Conservation (phyloP, 2,797 vertebrate species). For the Ctenochaetus hawaiiensis region DNA sequence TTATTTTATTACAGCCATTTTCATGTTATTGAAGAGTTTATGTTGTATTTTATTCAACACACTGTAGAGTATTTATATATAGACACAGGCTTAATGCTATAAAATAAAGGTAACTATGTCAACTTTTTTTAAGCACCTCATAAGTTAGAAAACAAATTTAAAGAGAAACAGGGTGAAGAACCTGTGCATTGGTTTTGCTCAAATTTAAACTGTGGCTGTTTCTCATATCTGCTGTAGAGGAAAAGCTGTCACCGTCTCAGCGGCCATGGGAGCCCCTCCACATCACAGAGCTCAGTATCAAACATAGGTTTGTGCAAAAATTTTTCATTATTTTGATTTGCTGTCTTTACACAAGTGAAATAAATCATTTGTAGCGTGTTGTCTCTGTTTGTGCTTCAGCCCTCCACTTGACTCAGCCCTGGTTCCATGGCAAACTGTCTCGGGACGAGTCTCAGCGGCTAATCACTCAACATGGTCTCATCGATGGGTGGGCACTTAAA, state of each 20-base stretch:
- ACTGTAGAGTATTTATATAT: neutral
- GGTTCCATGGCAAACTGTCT: constrained; percentile 97
- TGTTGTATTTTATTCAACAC: neutral
- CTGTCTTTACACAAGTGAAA: neutral
- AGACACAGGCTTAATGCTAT: neutral
- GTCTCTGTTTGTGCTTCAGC: constrained; percentile 77
- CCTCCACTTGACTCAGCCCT: constrained; percentile 93
- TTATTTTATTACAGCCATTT: neutral
- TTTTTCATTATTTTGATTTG: constrained; percentile 2
- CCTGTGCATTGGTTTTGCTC: constrained; percentile 5
- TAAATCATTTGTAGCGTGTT: neutral
- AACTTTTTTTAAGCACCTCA: neutral
- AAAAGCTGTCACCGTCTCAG: constrained; percentile 94
- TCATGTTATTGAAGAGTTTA: neutral
- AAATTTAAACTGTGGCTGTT: constrained; percentile 6
- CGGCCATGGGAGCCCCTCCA: constrained; percentile 89
- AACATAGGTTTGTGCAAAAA: constrained; percentile 87
- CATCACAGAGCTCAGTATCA: constrained; percentile 85
- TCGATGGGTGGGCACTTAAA: constrained; percentile 90
- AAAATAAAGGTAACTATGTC: neutral
- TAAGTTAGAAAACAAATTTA: neutral
- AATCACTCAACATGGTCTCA: constrained; percentile 93
- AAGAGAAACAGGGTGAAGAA: neutral
- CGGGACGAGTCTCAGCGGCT: constrained; percentile 94
- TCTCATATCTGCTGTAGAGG: constrained; percentile 84